Conservation (phyloP, 1,140 invertebrate genomes). For the Odontomachus brunneus region DNA sequence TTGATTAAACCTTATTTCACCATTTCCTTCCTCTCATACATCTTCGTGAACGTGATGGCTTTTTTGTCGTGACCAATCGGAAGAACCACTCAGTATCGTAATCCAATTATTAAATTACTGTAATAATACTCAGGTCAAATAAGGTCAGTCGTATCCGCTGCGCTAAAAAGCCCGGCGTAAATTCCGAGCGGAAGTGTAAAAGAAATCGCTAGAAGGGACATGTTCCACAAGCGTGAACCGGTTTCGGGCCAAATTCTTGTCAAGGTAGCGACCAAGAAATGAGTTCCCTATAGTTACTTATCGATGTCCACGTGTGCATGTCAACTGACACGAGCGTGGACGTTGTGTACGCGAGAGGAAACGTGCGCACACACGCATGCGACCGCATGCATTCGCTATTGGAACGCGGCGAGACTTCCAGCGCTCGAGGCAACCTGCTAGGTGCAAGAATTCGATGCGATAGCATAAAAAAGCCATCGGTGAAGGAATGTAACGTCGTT, state of each 20-base stretch:
- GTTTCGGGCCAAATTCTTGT: slow-evolving; percentile 68
- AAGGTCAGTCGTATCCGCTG: neutral
- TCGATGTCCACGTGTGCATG: slow-evolving; percentile 11
- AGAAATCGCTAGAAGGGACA: slow-evolving; percentile 2
- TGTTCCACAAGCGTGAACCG: neutral
- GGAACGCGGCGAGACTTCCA: slow-evolving; percentile 68
- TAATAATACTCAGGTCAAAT: neutral
- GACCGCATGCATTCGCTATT: neutral
- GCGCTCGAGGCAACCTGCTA: slow-evolving; percentile 58
- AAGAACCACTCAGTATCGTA: slow-evolving; percentile 8
- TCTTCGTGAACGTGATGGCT: neutral
- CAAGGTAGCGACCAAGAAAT: slow-evolving; percentile 66
- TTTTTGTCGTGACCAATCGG: slow-evolving; percentile 8
- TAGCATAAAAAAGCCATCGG: slow-evolving; percentile 47
- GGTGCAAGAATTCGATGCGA: slow-evolving; percentile 70
- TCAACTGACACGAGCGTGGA: neutral
- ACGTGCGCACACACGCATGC: slow-evolving; percentile 7
- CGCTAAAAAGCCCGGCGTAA: neutral
- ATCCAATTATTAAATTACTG: neutral
- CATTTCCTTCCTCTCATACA: slow-evolving; percentile 32
- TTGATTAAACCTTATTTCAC: slow-evolving; percentile 40
- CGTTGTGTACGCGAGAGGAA: neutral
- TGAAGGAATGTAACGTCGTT: slow-evolving; percentile 20
- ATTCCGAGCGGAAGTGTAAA: slow-evolving; percentile 1
- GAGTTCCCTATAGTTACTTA: slow-evolving; percentile 17